Percentiles rank a stretch among this genome's conserved stretches.
Conservation (phyloP, 2,888 invertebrate species). For the Pyralis farinalis region DNA sequence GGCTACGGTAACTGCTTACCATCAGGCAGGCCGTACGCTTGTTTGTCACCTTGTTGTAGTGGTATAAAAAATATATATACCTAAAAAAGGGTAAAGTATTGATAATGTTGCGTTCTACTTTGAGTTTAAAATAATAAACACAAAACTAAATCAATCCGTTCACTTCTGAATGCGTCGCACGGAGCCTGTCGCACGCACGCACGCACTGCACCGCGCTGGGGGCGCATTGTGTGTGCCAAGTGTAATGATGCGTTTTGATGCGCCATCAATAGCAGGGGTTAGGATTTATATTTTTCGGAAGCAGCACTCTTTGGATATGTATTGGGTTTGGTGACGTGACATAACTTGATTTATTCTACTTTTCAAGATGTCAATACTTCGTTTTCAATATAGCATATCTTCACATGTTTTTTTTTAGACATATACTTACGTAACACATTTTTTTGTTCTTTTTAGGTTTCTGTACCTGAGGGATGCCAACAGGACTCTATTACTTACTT, state of each 20-base stretch:
- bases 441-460: too few relatives aligned
- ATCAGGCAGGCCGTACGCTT: too few relatives aligned
- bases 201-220: not conserved
- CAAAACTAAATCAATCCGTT: constrained; percentile 5
- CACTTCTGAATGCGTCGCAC: constrained; percentile 1
- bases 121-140: not conserved
- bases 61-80: too few relatives aligned
- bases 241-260: constrained; percentile 7
- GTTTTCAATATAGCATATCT: too few relatives aligned
- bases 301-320: not conserved
- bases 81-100: too few relatives aligned
- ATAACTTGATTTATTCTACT: not conserved
- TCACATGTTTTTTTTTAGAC: too few relatives aligned
- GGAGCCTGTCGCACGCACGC: not conserved
- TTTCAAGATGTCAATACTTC: not conserved
- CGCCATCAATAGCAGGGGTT: constrained; percentile 1
- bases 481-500: too few relatives aligned
- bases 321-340: not conserved
- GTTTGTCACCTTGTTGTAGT: too few relatives aligned
- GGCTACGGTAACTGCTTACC: too few relatives aligned
- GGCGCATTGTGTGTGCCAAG: constrained; percentile 3
- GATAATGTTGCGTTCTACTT: too few relatives aligned
- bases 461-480: too few relatives aligned
- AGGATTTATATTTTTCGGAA: constrained; percentile 1
- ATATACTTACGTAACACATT: too few relatives aligned